A percentile compares a stretch with the other conserved stretches of the same genome.
Conservation (phyloP, 2,113 vertebrate genomes). For the Climacteris rufus region DNA sequence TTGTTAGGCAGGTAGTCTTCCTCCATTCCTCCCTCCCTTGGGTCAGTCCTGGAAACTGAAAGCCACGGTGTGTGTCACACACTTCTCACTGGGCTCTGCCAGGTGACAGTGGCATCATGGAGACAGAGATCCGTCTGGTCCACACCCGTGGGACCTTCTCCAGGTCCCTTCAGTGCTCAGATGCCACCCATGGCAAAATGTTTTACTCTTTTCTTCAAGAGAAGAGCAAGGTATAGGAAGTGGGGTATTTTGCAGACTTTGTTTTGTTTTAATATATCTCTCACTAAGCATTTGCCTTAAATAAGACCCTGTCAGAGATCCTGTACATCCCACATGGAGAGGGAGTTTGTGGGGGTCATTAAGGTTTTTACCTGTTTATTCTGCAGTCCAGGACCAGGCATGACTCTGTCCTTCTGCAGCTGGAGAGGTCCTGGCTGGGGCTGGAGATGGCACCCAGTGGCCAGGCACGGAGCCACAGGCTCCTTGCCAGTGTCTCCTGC, state of each 20-base stretch:
- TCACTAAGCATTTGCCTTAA: not conserved
- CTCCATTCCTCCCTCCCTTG: not conserved
- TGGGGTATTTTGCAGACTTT: not conserved
- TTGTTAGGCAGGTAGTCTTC: not conserved
- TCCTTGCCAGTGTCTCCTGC: not conserved
- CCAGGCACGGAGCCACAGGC: not conserved
- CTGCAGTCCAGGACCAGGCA: not conserved
- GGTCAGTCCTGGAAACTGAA: not conserved
- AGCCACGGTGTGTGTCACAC: accelerated
- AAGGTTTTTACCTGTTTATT: not conserved
- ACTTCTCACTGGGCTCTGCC: not conserved
- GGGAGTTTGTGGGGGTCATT: not conserved
- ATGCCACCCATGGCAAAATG: accelerated
- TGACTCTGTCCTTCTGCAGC: not conserved
- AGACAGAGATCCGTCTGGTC: not conserved
- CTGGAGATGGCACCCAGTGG: not conserved
- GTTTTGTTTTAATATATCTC: not conserved
- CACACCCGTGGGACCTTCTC: not conserved
- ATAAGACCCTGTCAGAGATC: not conserved
- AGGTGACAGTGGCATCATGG: accelerated
- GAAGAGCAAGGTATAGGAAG: not conserved
- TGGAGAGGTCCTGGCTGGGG: not conserved
- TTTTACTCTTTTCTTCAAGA: not conserved
- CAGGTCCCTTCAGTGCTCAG: not conserved
- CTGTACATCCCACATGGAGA: not conserved